phyloP scores from a whole-genome alignment of 2,888 invertebrate genomes.

The Pterobdella sp. region DNA sequence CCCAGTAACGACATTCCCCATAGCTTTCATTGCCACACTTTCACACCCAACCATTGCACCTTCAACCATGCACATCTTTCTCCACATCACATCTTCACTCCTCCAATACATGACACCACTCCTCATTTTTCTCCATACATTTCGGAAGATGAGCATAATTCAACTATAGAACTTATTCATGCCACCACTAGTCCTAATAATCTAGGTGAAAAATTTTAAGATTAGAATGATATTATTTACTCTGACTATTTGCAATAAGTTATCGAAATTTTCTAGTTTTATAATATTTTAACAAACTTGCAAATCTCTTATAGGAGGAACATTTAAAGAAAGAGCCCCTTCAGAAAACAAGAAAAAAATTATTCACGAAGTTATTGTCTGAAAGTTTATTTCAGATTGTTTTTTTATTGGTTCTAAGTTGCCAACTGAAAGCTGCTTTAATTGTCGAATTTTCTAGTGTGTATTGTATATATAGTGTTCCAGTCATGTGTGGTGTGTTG shows the following conservation, averaged over 20 bases:
- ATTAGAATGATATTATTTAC: too few species aligned
- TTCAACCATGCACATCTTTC: not conserved
- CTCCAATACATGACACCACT: not conserved
- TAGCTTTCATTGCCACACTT: not conserved
- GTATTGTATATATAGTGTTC: too few species aligned
- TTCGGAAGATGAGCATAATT: constrained; percentile 13
- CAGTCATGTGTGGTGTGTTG: too few species aligned
- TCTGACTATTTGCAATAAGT: too few species aligned
- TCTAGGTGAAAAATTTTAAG: too few species aligned
- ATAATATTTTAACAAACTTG: too few species aligned
- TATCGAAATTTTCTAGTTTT: too few species aligned
- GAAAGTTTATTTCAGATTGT: too few species aligned
- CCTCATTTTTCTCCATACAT: constrained; percentile 7
- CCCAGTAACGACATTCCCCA: not conserved
- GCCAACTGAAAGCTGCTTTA: too few species aligned
- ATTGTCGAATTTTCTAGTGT: too few species aligned
- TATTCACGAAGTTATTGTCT: constrained; percentile 4
- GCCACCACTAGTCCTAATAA: not conserved
- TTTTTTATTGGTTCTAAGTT: too few species aligned
- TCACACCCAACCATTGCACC: not conserved
- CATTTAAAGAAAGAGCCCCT: not conserved
- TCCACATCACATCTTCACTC: not conserved
- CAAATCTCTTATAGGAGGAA: not conserved
- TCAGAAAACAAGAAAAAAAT: constrained; percentile 10
- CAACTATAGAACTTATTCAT: constrained; percentile 12